Evolutionary conservation across 2,888 invertebrate species (phyloP).

Genomic region (Callyntrura sp.): DNA sequence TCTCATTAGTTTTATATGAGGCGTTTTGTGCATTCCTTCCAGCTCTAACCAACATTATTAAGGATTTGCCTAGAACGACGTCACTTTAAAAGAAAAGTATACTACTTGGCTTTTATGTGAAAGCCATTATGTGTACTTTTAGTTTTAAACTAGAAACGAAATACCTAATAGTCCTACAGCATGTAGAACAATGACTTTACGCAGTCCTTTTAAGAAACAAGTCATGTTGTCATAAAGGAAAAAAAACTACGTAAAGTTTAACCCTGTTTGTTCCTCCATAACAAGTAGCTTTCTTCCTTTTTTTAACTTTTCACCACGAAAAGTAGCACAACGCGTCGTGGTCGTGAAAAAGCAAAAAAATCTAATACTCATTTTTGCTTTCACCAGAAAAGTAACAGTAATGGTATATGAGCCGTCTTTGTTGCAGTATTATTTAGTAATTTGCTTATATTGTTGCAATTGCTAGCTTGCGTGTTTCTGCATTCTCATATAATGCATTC

Average conservation of each 20-base stretch:
- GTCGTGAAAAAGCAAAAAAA: not conserved
- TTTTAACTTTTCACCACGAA: not conserved
- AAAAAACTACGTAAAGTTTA: not conserved
- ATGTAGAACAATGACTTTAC: not conserved
- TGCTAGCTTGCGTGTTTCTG: conserved; percentile 70
- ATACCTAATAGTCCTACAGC: not conserved
- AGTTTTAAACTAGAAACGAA: conserved; percentile 1
- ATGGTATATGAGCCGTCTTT: not conserved
- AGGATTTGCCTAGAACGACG: conserved; percentile 2
- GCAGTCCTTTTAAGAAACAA: not conserved
- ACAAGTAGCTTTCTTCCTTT: conserved; percentile 14
- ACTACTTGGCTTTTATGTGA: conserved; percentile 32
- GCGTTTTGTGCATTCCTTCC: not conserved
- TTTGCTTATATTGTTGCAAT: conserved; percentile 57
- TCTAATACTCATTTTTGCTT: conserved; percentile 5
- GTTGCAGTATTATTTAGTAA: conserved; percentile 10
- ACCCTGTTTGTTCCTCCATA: conserved; percentile 15
- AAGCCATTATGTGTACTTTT: conserved; percentile 30
- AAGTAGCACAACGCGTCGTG: conserved; percentile 16
- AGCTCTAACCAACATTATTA: not conserved
- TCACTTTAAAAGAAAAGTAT: conserved; percentile 18
- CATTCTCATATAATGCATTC: conserved; percentile 62
- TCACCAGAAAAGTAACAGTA: not conserved
- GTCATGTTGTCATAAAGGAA: conserved; percentile 11
- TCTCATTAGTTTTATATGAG: not conserved